Evolutionary conservation across 2,113 vertebrate species (phyloP), one percentile per base, ranked within the genome.

Genomic region (Heteronetta atricapilla): DNA sequence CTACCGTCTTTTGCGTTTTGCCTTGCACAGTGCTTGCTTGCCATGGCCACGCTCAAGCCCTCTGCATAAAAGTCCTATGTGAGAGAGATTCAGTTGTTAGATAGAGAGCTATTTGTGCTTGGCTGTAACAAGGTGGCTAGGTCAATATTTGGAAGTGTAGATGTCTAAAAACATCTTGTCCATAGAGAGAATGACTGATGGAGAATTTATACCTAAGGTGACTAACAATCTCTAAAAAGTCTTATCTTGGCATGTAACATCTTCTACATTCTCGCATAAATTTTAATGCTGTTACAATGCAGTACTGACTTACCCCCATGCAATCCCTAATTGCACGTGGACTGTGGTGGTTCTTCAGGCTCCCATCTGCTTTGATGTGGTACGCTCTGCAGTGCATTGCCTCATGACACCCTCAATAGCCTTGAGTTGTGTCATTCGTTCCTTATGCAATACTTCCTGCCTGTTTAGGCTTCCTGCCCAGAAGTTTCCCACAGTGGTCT

Each of bases 401-500:
- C 36, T 77, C 0, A 0, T 53, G 48, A 29, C 34, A 50, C 10
- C 44, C 59, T 66, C 44, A 44, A 4, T 25, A 63, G n/a, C 60
- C 38, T 52, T 46, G 11, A 0, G 3, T 48, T 36, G 26, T 33
- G 46, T 60, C 78, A 22, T n/a, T 63, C 1, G 1, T 84, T 89
- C 60, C 80, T 64, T 74, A 72, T 64, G 64, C 76, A 94, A 59
- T 21, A 5, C 52, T 90, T 96, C 90, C 63, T 87, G 75, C 18
- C 21, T 36, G 9, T 31, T 36, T 22, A 56, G 34, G 28, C 74
- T 63, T 87, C 48, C 85, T 88, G 70, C 25, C 29, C 63, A n/a
- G 78, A 68, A 40, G 26, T 63, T 90, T 86, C 60, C 46, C 15
- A 8, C 3, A 68, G 62, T 53, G 36, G 8, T 63, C 16, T 68